Base-by-base conservation (phyloP, 2,113 vertebrate species). In the Aramus guarauna region DNA sequence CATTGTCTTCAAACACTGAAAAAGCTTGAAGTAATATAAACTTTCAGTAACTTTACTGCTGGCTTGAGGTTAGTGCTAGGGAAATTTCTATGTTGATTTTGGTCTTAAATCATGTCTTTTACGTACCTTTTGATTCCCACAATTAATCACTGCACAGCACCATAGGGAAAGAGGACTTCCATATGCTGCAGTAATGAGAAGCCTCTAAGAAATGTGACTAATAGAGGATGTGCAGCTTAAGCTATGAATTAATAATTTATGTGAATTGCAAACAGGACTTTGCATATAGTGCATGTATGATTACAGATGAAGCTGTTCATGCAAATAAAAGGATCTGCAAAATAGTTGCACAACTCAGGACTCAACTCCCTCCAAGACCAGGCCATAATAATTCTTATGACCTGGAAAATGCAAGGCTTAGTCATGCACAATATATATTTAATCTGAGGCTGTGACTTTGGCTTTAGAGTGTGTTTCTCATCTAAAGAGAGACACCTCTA, bases 191-290 rank as follows among this genome's bases (percentile, higher is more conserved):
- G 72, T 98, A 97, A 98, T 97, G 94, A 97, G 67, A 97, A 71
- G 91, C 95, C 81, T 98, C 93, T 94, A 89, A 64, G 93, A 97
- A 93, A 75, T 97, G 90, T 97, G 97, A 93, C 58, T 88, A 97
- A 96, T 92, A 96, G 88, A 87, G 78, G 15, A 92, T 92, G 96
- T 75, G 87, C 82, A 41, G 80, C 83, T 90, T 66, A 88, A 95
- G 60, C 39, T 86, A 95, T 91, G 92, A 96, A 92, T 96, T 94
- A 95, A 53, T 76, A 94, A 95, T 92, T 94, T 89, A 94, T 92
- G 82, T 74, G 89, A 81, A 87, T 85, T 92, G 62, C 92, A 94
- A 94, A 74, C 45, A 87, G 48, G 80, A 62, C 58, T 96, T 96
- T 97, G 92, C 94, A 94, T 96, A 82, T 62, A 66, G 86, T 79